Base-by-base conservation (phyloP, 2,113 vertebrate species). In the Rhea pennata region DNA sequence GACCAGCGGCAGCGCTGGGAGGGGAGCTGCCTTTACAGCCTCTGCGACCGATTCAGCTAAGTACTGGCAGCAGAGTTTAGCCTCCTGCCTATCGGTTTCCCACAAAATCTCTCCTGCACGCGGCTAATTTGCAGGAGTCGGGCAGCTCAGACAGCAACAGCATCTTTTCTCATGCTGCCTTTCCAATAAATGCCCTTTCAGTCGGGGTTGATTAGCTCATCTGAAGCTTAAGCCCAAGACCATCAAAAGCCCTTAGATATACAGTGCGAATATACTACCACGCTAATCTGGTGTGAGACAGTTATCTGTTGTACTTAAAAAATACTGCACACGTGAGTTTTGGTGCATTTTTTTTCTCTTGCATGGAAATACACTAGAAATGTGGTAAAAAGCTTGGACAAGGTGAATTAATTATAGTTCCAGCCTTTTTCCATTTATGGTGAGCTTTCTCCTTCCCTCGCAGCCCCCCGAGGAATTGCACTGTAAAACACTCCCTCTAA, bases 391-490 rank as follows among this genome's bases (percentile, higher is more conserved):
- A 83, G n/a, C 93, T 92, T 48, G 65, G 96, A 88, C 75, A 81
- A 92, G 75, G 89, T 90, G 87, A 96, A 96, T 96, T 95, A 95
- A 96, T 96, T 91, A 86, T 10, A 81, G 78, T 72, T 67, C 54
- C 33, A 86, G 51, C 27, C 51, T 94, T 91, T 81, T 94, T 72
- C 93, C 96, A 96, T 95, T 92, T 96, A 97, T 92, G 95, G 95
- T 65, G 82, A 95, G 87, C 64, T 91, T 90, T 88, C 75, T 90
- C 74, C 39, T 90, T 89, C 89, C 39, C 59, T 84, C 87, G 78
- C 78, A 90, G 54, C 29, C 69, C 87, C 69, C 39, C 10, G 46
- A 84, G 84, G 91, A 91, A 88, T 23, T 74, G 48, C 84, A 75
- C 51, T 83, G 82, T 88, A 95, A 94, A 96, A 92, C 72, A 94